Conservation (phyloP, 2,797 vertebrate species). For the Psittacula echo region DNA sequence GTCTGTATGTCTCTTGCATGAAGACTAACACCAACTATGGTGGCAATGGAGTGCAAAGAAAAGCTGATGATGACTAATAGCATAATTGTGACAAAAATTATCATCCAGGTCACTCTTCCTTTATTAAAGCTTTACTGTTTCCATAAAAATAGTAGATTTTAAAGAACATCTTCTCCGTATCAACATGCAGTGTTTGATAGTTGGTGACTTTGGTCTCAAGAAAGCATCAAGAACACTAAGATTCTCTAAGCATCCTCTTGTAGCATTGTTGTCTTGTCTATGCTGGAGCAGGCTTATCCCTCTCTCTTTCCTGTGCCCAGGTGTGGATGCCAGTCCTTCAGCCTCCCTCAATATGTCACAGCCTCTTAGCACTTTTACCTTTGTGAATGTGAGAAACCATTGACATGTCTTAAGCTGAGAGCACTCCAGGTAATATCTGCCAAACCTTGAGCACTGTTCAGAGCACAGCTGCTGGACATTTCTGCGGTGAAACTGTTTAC, state of each 20-base stretch:
- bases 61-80: neutral
- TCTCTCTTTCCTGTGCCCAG: neutral
- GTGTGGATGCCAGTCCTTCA: neutral
- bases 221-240: neutral
- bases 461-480: neutral
- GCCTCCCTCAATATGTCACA: neutral
- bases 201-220: neutral
- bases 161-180: neutral
- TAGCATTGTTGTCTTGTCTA: accelerated
- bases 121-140: neutral
- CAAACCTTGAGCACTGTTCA: neutral
- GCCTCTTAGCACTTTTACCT: neutral
- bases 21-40: neutral
- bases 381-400: neutral
- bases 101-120: neutral
- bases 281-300: neutral
- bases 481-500: neutral
- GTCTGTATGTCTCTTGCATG: neutral
- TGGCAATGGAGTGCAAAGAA: neutral
- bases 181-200: neutral
- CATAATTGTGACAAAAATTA: neutral
- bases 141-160: neutral
- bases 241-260: neutral
- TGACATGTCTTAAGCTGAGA: neutral
- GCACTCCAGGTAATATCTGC: neutral